phyloP scores from a whole-genome alignment of 1,140 invertebrate genomes.

The Oscheius sp. region DNA sequence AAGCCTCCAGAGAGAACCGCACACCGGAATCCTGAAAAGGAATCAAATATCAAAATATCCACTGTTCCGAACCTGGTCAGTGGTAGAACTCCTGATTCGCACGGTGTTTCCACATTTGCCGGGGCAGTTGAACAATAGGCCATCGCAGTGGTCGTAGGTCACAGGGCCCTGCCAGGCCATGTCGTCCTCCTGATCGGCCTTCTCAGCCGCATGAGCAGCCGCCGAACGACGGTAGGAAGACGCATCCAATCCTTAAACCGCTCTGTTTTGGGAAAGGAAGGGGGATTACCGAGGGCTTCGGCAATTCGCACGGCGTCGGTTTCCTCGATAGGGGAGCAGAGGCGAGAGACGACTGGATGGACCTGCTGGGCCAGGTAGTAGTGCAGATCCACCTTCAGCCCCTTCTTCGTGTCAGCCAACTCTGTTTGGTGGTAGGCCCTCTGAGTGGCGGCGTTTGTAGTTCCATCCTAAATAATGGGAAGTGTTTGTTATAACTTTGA shows the following conservation, averaged over 20 bases:
- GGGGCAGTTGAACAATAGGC: conserved; percentile 8
- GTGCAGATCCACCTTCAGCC: conserved; percentile 62
- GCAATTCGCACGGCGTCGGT: conserved; percentile 85
- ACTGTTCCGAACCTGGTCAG: conserved; percentile 6
- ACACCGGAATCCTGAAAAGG: background rate
- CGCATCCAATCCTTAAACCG: background rate
- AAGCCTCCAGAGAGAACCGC: conserved; percentile 30
- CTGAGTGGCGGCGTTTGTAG: conserved; percentile 76
- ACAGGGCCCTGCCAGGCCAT: background rate
- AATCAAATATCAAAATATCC: background rate
- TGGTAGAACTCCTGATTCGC: conserved; percentile 7
- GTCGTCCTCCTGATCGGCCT: conserved; percentile 10
- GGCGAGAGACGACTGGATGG: conserved; percentile 85
- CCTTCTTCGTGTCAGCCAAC: conserved; percentile 69
- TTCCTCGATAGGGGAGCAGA: conserved; percentile 92
- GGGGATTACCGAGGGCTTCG: conserved; percentile 74
- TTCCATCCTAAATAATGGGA: conserved; percentile 62
- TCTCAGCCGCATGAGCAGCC: background rate
- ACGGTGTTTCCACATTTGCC: background rate
- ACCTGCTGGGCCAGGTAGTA: conserved; percentile 69
- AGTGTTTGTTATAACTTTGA: background rate
- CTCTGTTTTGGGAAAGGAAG: conserved; percentile 21
- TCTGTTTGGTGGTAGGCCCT: conserved; percentile 90
- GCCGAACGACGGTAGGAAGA: conserved; percentile 18
- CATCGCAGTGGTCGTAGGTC: conserved; percentile 22